phyloP scores from a whole-genome alignment of 2,797 vertebrate species.

The Nyctibius grandis region DNA sequence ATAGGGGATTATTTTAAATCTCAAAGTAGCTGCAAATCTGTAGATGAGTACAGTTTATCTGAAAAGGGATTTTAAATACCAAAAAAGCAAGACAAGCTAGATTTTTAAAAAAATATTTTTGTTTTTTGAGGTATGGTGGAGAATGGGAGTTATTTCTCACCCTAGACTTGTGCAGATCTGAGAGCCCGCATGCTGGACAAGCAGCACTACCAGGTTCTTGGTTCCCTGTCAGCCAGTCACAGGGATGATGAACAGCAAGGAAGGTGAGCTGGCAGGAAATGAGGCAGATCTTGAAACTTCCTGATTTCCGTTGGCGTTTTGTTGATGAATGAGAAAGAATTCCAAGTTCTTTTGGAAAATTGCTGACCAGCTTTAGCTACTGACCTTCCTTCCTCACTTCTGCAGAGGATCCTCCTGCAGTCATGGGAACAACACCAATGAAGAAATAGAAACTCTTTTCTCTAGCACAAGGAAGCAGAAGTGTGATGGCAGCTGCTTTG shows the following conservation, averaged over 20 bases:
- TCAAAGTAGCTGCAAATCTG: neutral
- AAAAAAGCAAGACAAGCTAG: neutral
- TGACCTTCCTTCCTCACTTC: constrained; percentile 31
- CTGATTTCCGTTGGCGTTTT: neutral
- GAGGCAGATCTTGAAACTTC: neutral
- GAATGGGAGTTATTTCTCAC: neutral
- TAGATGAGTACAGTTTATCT: neutral
- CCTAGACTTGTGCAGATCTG: neutral
- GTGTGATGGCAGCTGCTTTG: neutral
- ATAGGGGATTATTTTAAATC: neutral
- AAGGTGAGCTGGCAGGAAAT: neutral
- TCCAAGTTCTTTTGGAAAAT: constrained; percentile 11
- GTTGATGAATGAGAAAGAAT: neutral
- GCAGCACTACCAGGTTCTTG: neutral
- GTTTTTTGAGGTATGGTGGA: neutral
- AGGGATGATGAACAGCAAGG: neutral
- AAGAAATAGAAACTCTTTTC: neutral
- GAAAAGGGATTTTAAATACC: neutral
- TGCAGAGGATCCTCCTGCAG: neutral
- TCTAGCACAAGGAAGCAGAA: neutral
- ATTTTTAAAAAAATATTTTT: neutral
- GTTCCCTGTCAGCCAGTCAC: neutral
- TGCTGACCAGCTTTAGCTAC: neutral
- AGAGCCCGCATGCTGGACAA: neutral
- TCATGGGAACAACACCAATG: neutral